Base-by-base conservation (phyloP, 2,888 invertebrate genomes). In the Microchrysa polita region DNA sequence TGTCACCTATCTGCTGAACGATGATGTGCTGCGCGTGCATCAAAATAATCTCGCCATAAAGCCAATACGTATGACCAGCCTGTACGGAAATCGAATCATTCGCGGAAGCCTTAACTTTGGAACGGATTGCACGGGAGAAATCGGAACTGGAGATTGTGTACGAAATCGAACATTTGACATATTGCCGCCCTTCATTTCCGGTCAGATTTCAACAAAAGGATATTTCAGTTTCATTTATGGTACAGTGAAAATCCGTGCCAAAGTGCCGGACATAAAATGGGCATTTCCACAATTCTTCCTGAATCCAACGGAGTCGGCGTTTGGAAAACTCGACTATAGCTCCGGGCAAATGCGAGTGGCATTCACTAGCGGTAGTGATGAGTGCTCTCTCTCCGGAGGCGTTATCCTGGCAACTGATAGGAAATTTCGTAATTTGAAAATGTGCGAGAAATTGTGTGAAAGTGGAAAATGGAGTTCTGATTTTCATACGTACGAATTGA, bases 321-420 rank as follows among this genome's bases (percentile, higher is more conserved):
- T 93, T 79, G 93, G 93, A 0, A 76, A 57, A 1, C 76, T 74
- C 0, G 75, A 81, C 65, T 83, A 82, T 76, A 86, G 88, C 1
- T 92, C 92, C 0, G 93, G 93, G 0, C 87, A 92, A 80, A 88
- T 95, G 72, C 89, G 92, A 74, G 85, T 95, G 7, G 93, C 92
- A 0, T 90, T 89, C 75, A 85, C 89, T 0, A 86, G 87, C 34
- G 93, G 93, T 16, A 79, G 80, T 0, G 77, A 76, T 42, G 90
- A 90, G 79, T 73, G 73, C 52, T 80, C 80, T 48, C 76, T 84
- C 0, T 79, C 76, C 57, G 81, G 80, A 1, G 83, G 83, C 1
- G 76, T 80, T 0, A 16, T 84, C 2, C 69, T 84, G 1, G 79
- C 78, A 71, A 76, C 82, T 0, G 69, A 79, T 0, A 80, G 81